Evolutionary conservation across 1,140 invertebrate species (phyloP).

Genomic region (Drosophila ogumai): DNA sequence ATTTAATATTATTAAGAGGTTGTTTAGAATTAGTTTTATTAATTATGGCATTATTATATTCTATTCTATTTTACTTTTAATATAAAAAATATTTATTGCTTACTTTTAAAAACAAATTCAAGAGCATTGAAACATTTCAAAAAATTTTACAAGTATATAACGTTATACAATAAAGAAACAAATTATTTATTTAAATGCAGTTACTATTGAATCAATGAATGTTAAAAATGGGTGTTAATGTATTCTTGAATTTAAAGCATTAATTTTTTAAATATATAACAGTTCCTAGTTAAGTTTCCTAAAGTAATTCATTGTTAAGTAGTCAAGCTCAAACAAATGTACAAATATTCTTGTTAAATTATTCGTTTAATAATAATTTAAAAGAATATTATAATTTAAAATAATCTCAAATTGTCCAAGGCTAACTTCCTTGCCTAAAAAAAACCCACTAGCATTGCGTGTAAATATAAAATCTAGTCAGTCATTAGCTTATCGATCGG

Average conservation of each 20-base stretch:
- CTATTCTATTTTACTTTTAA: no score
- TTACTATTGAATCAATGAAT: neutral
- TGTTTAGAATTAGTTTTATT: neutral
- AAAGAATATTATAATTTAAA: neutral
- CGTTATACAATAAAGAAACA: no score
- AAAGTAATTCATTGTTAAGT: no score
- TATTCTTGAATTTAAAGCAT: neutral
- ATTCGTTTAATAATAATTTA: neutral
- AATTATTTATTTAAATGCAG: neutral
- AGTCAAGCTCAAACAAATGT: no score
- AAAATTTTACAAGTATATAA: no score
- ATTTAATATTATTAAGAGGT: neutral
- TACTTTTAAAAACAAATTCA: no score
- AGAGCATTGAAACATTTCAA: no score
- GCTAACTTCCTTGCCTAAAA: neutral
- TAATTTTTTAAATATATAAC: neutral
- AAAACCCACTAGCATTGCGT: neutral
- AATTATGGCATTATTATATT: neutral
- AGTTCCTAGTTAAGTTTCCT: no score
- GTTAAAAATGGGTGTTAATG: neutral
- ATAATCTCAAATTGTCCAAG: neutral
- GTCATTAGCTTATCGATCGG: slow-evolving; percentile 57
- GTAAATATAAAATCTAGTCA: slow-evolving; percentile 28
- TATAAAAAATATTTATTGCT: neutral
- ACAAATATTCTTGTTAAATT: neutral